These are phyloP conservation scores for Odontesthes bonariensis DNA, from an alignment of 2,113 vertebrate species.

Conservation along the genomic window DNA sequence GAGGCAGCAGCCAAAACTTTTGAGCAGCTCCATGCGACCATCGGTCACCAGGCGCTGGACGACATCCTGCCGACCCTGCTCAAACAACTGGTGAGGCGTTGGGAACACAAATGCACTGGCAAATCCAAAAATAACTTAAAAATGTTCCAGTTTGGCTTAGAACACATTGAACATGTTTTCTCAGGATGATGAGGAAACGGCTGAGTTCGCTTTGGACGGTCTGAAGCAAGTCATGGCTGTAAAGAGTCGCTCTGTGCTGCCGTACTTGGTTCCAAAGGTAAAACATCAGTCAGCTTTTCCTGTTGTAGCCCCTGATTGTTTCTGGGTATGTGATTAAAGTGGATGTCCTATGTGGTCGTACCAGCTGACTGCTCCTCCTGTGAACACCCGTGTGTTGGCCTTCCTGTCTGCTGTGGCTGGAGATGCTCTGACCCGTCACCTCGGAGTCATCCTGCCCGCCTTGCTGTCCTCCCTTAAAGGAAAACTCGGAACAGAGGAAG, in stretches of 20 bases:
- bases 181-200: constrained; percentile 89
- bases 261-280: constrained; percentile 98
- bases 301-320: neutral
- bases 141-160: neutral
- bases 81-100: constrained; percentile 90
- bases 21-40: constrained; percentile 97
- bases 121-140: neutral
- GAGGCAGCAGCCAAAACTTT: constrained; percentile 98
- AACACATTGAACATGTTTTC: neutral
- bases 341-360: neutral
- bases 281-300: neutral
- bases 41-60: constrained; percentile 96
- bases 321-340: constrained; percentile 1
- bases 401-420: constrained; percentile 97
- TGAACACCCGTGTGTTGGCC: constrained; percentile 95
- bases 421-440: constrained; percentile 94
- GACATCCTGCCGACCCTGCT: constrained; percentile 95
- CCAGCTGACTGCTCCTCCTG: constrained; percentile 92
- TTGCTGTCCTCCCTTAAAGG: constrained; percentile 93
- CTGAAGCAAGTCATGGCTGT: constrained; percentile 99
- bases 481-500: constrained; percentile 91
- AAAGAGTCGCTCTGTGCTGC: constrained; percentile 97
- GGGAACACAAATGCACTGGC: neutral
- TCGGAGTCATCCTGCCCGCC: constrained; percentile 94
- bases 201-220: constrained; percentile 95